Evolutionary conservation across 2,888 invertebrate genomes (phyloP).

Genomic region (Ptycholaimellus sp.): DNA sequence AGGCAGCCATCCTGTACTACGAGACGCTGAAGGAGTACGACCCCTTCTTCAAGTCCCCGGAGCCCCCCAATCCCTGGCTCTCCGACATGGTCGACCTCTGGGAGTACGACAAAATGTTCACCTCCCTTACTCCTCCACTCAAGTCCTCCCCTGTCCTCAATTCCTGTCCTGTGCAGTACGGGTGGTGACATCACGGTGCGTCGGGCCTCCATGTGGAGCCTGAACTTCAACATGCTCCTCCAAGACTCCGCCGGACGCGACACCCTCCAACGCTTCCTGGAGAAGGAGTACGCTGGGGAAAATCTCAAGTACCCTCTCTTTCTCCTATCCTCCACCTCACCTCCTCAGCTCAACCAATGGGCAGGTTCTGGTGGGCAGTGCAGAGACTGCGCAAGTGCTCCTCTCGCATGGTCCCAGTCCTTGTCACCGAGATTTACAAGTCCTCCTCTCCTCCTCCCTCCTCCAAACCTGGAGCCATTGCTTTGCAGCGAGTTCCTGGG

Average conservation of each 20-base stretch:
- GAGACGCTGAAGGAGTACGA: constrained; percentile 92
- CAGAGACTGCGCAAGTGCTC: constrained; percentile 71
- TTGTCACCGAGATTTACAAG: constrained; percentile 64
- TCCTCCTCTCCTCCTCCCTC: too few species aligned
- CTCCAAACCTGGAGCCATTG: constrained; percentile 2
- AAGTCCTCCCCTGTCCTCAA: not conserved
- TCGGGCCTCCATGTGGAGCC: constrained; percentile 84
- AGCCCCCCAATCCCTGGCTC: constrained; percentile 84
- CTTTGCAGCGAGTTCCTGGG: constrained; percentile 54
- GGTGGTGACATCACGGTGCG: constrained; percentile 71
- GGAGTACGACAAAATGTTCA: constrained; percentile 55
- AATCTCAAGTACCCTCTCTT: constrained; percentile 97
- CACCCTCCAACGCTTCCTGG: constrained; percentile 78
- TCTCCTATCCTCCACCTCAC: too few species aligned
- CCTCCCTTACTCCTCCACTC: not conserved
- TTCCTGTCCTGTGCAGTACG: too few species aligned
- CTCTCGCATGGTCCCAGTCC: constrained; percentile 52
- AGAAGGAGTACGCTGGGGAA: constrained; percentile 94
- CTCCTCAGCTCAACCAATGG: too few species aligned
- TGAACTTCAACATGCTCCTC: constrained; percentile 73
- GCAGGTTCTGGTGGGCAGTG: too few species aligned
- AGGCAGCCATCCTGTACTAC: constrained; percentile 38
- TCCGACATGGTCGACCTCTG: constrained; percentile 81
- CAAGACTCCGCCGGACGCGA: constrained; percentile 78
- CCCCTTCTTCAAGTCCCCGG: constrained; percentile 68